Evolutionary conservation across 2,797 vertebrate species (phyloP).

Genomic region (Enteromius argenteus): DNA sequence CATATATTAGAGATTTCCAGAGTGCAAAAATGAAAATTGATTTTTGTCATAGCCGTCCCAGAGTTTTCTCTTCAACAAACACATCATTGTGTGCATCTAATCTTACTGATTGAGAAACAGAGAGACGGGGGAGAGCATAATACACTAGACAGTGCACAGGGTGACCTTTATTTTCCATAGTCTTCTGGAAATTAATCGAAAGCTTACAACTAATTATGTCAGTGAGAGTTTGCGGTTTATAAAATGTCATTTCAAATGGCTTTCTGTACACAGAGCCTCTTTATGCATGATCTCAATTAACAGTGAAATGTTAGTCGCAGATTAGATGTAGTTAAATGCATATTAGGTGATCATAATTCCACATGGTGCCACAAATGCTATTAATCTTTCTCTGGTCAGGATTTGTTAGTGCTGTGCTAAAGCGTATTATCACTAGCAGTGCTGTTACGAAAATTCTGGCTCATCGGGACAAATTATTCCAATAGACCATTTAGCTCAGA

Average conservation of each 20-base stretch:
- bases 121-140: background rate
- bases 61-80: conserved; percentile 39
- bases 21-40: conserved; percentile 74
- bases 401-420: conserved; percentile 11
- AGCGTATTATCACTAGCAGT: background rate
- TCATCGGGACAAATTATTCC: conserved; percentile 11
- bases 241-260: conserved; percentile 28
- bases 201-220: conserved; percentile 28
- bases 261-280: conserved; percentile 9
- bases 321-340: conserved; percentile 40
- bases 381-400: conserved; percentile 29
- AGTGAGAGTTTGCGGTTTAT: conserved; percentile 14
- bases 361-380: background rate
- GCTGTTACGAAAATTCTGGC: background rate
- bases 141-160: background rate
- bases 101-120: conserved; percentile 19
- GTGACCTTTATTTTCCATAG: conserved; percentile 41
- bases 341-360: conserved; percentile 33
- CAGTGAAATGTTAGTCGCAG: conserved; percentile 30
- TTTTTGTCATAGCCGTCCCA: conserved; percentile 67
- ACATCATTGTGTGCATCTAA: conserved; percentile 22
- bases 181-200: conserved; percentile 22
- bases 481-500: background rate
- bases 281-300: conserved; percentile 42
- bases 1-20: conserved; percentile 69